Base-by-base conservation (phyloP, 2,113 vertebrate genomes). In the Heloderma charlesbogerti region DNA sequence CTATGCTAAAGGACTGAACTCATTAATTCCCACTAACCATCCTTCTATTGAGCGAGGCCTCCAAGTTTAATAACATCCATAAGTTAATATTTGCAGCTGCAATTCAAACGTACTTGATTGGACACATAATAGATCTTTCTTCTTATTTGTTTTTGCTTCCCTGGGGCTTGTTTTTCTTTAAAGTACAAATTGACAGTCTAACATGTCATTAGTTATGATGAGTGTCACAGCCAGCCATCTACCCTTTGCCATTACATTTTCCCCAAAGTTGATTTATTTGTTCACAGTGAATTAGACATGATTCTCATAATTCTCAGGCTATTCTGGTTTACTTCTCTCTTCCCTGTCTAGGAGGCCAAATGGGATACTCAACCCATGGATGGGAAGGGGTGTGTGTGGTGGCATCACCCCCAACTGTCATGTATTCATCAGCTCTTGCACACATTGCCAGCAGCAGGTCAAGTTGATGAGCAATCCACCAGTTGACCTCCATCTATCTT, bases 151-250 rank as follows among this genome's bases (percentile, higher is more conserved):
- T 96, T 86, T 94, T 93, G 54, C 89, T 94, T 95, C 93, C 93
- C 93, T 51, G 77, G 88, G 91, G 84, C 87, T 88, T 94, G 91
- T 63, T 94, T 88, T 86, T 86, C 90, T 94, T 93, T 92, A 92
- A 95, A 95, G 90, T 79, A 92, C 71, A 95, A 94, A 94, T 84
- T 91, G 89, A 85, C 89, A 92, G 92, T 92, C 92, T 94, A 92
- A 95, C 88, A 87, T 74, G 57, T 92, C 95, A 94, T 94, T 96
- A 93, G 91, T 92, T 94, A 90, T 72, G 79, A 91, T 91, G 91
- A 91, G 83, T 85, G 12, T 2, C 83, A 43, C 74, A 81, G 86
- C 75, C 84, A 90, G 89, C 20, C 90, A 10, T 29, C 51, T 71
- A 72, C 77, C 51, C n/a, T 93, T 27, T 66, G 89, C 87, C 75